These are phyloP conservation scores for Pseudorectes ferrugineus DNA, from an alignment of 2,113 vertebrate genomes.

Conservation along the genomic window DNA sequence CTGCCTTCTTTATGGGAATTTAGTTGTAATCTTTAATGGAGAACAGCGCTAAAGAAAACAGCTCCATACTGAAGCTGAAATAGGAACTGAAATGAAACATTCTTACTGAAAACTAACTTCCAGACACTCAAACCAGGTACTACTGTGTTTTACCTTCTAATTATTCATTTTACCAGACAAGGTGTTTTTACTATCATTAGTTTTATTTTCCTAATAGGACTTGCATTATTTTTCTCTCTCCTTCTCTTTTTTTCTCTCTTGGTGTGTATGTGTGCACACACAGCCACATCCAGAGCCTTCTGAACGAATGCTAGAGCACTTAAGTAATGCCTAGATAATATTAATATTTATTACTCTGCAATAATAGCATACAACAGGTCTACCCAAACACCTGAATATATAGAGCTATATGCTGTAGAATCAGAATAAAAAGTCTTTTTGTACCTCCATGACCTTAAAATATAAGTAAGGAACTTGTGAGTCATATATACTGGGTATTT, in stretches of 20 bases:
- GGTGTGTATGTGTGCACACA: rapidly evolving
- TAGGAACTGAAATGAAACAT: background rate
- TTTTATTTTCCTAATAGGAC: background rate
- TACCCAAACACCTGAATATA: background rate
- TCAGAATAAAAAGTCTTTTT: background rate
- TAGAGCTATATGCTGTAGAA: background rate
- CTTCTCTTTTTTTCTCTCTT: background rate
- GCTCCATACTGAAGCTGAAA: background rate
- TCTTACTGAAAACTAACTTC: background rate
- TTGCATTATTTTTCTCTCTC: background rate
- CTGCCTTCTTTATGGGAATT: background rate
- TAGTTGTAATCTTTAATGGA: background rate
- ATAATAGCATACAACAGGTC: background rate
- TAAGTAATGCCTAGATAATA: background rate
- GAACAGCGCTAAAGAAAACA: background rate
- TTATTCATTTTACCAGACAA: background rate
- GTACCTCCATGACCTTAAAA: background rate
- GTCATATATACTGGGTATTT: background rate
- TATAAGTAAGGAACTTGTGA: background rate
- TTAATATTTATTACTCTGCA: background rate
- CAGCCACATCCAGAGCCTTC: background rate
- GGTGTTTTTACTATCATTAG: rapidly evolving
- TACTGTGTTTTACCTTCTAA: background rate
- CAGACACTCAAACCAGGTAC: background rate
- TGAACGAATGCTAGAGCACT: background rate